Conservation (phyloP, 35 echinoderm and acorn worm species). For the Strongylocentrotus purpuratus region DNA sequence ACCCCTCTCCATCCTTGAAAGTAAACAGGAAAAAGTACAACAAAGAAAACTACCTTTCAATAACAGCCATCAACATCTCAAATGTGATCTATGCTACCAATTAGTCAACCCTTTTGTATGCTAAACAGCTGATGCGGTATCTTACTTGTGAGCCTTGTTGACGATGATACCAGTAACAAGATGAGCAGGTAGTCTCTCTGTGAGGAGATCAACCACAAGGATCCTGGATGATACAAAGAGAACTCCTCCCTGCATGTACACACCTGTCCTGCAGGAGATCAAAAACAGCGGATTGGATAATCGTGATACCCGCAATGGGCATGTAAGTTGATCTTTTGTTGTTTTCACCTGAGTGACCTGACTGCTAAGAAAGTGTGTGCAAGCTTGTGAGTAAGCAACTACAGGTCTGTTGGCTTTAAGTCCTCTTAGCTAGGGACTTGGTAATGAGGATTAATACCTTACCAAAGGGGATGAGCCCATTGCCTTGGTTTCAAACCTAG, state of each 20-base stretch:
- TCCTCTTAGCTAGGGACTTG: too few relatives aligned
- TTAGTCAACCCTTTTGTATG: too few relatives aligned
- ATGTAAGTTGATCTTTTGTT: neutral
- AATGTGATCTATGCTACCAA: too few relatives aligned
- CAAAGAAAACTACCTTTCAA: too few relatives aligned
- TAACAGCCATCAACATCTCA: too few relatives aligned
- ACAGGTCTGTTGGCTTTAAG: too few relatives aligned
- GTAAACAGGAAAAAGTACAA: too few relatives aligned
- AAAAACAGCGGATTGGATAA: neutral
- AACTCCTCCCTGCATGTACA: conserved; percentile 96
- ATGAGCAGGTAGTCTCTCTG: conserved; percentile 76
- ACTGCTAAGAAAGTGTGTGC: neutral
- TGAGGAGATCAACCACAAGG: conserved; percentile 93
- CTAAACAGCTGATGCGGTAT: neutral
- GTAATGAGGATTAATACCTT: too few relatives aligned
- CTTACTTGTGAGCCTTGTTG: conserved; percentile 94
- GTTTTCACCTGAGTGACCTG: neutral
- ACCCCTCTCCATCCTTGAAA: too few relatives aligned
- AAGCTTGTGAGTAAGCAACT: too few relatives aligned
- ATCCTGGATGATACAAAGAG: conserved; percentile 96
- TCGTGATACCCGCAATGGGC: neutral
- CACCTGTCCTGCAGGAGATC: conserved; percentile 67
- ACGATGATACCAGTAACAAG: conserved; percentile 86
- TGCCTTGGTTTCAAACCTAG: too few relatives aligned
- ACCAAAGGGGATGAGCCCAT: too few relatives aligned